Evolutionary conservation across 1,140 invertebrate genomes (phyloP), one percentile per base, ranked within the genome.

Genomic region (Drosophila tropicalis): DNA sequence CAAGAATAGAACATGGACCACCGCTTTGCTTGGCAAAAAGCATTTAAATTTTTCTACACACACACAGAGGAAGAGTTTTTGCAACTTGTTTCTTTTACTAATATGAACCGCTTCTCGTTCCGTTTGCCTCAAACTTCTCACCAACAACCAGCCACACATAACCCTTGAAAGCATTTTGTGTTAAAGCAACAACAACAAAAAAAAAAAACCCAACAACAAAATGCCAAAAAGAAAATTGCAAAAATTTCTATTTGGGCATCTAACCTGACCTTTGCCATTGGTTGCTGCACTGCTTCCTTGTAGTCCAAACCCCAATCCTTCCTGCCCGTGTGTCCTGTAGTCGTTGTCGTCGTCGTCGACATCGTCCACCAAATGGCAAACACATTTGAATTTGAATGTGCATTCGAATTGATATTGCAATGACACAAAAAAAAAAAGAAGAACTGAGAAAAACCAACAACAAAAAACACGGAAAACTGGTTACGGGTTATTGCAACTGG

Each of bases 1-100:
- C 67, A 44, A 57, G 51, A 25, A 15, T 54, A 67, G 47, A 44
- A 47, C 67, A 47, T 55, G 36, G 58, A 71, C 60, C 61, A 40
- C 44, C 39, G 69, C 62, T 47, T 75, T 70, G 61, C 44, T 67
- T 73, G 70, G 61, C 83, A 85, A 85, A 85, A 85, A 81, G 70
- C 83, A 85, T 82, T 86, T 69, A 60, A 79, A 70, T 81, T 86
- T 79, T 70, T 57, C 71, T 44, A 44, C 44, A 68, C 64, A 62
- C 68, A 63, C 44, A 62, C 2, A 57, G 32, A 74, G 34, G n/a
- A n/a, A 70, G 47, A 51, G 61, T 76, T 77, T 73, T 77, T 85
- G 44, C 58, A 39, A 63, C 54, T 76, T 54, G 63, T 63, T 81
- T 87, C 79, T 62, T 70, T 76, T 67, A 81, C 82, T 78, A 86